Evolutionary conservation across 2,888 invertebrate species (phyloP).

Genomic region (Sinopyrophorus schimmeli): DNA sequence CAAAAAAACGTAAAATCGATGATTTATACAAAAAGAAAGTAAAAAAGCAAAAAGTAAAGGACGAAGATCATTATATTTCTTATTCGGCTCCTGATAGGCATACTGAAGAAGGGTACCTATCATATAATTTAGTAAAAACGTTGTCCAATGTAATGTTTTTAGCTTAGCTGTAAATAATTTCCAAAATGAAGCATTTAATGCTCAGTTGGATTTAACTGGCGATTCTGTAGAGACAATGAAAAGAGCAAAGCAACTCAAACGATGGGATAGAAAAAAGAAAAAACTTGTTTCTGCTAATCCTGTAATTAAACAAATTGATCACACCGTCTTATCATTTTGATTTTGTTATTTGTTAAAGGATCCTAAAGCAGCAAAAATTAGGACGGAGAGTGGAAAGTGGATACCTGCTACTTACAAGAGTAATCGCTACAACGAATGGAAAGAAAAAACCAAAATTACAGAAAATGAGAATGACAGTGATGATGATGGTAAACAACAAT

Average conservation of each 20-base stretch:
- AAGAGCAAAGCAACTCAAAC: slow-evolving; percentile 65
- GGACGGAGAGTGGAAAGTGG: slow-evolving; percentile 94
- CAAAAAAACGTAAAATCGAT: slow-evolving; percentile 62
- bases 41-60: slow-evolving; percentile 60
- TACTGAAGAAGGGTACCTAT: slow-evolving; percentile 74
- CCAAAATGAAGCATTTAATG: slow-evolving; percentile 75
- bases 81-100: slow-evolving; percentile 84
- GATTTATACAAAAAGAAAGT: slow-evolving; percentile 62
- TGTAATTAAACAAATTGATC: slow-evolving; percentile 51
- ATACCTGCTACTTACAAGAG: slow-evolving; percentile 94
- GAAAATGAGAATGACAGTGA: slow-evolving; percentile 55
- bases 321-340: no score
- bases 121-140: neutral
- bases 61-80: slow-evolving; percentile 85
- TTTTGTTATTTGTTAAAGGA: no score
- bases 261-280: slow-evolving; percentile 96
- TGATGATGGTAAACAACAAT: slow-evolving; percentile 50
- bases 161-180: slow-evolving; percentile 80
- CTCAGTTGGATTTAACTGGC: slow-evolving; percentile 80
- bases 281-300: slow-evolving; percentile 81
- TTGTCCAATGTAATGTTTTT: slow-evolving; percentile 22
- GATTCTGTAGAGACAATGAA: slow-evolving; percentile 73
- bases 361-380: slow-evolving; percentile 74
- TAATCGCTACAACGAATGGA: slow-evolving; percentile 86
- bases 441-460: slow-evolving; percentile 69